Evolutionary conservation across 2,888 invertebrate genomes (phyloP).

Genomic region (Mesopsocus fuscifrons): DNA sequence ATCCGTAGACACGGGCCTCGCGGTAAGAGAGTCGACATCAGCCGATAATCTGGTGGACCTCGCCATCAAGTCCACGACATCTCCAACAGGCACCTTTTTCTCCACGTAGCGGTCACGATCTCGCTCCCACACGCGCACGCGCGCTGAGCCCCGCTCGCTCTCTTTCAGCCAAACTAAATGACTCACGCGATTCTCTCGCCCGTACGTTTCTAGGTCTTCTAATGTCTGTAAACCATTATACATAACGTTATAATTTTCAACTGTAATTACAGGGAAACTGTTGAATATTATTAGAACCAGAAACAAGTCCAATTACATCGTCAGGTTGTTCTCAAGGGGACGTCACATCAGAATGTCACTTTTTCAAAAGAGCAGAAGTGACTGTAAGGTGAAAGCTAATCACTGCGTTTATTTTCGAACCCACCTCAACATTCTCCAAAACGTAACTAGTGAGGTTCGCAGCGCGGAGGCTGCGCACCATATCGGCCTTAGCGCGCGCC

Average conservation of each 20-base stretch:
- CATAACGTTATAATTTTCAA: too few relatives aligned
- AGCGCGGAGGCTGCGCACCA: conserved; percentile 42
- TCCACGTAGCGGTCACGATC: conserved; percentile 27
- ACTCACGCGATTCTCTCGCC: conserved; percentile 36
- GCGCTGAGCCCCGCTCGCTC: conserved; percentile 32
- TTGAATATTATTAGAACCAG: too few relatives aligned
- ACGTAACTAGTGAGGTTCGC: conserved; percentile 43
- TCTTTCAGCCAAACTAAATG: conserved; percentile 44
- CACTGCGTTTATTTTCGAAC: too few relatives aligned
- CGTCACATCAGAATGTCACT: too few relatives aligned
- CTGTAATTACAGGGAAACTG: too few relatives aligned
- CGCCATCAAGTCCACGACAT: conserved; percentile 10
- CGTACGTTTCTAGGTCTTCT: conserved; percentile 45
- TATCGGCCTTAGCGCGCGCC: conserved; percentile 31
- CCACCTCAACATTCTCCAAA: conserved; percentile 32
- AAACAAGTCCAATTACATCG: too few relatives aligned
- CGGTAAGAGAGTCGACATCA: background rate
- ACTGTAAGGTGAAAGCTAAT: too few relatives aligned
- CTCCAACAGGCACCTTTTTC: conserved; percentile 14
- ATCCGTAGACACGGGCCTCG: background rate
- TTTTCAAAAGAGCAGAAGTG: conserved; percentile 5
- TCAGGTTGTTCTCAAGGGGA: too few relatives aligned
- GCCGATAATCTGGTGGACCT: background rate
- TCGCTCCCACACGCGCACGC: conserved; percentile 40
- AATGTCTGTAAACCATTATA: conserved; percentile 28